These are phyloP conservation scores for Deilephila porcellus DNA, from an alignment of 2,888 invertebrate genomes.

Conservation along the genomic window DNA sequence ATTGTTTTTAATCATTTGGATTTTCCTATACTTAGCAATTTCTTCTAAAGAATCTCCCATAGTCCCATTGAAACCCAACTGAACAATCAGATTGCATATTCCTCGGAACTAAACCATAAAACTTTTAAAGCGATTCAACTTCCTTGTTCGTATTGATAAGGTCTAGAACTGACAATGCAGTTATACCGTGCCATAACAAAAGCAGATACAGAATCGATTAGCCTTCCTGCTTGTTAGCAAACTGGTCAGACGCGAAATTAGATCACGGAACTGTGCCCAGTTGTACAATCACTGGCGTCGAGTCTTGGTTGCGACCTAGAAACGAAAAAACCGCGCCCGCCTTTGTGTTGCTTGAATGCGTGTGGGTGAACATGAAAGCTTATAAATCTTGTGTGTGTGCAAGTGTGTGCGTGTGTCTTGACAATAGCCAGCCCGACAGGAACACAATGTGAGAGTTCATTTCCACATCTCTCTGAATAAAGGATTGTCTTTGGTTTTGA, in stretches of 20 bases:
- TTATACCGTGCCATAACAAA: constrained; percentile 6
- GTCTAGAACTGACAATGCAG: not conserved
- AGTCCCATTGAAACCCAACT: too few species aligned
- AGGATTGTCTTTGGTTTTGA: constrained; percentile 12
- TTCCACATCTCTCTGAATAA: constrained; percentile 54
- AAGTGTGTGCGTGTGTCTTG: constrained; percentile 61
- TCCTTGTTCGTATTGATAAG: constrained; percentile 6
- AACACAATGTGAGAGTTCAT: constrained; percentile 70
- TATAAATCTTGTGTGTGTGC: constrained; percentile 68
- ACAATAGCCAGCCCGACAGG: constrained; percentile 61
- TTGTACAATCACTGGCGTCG: constrained; percentile 50
- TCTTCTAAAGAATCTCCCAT: too few species aligned
- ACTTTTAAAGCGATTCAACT: not conserved
- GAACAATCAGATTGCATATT: not conserved
- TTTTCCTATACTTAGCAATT: too few species aligned
- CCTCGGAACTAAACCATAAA: not conserved
- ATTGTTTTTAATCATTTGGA: too few species aligned
- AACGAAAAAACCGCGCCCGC: constrained; percentile 63
- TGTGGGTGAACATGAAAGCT: constrained; percentile 73
- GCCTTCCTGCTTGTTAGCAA: constrained; percentile 26
- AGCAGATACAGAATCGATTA: constrained; percentile 33
- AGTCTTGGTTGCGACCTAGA: constrained; percentile 68
- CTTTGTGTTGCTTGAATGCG: constrained; percentile 54
- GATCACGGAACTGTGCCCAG: constrained; percentile 68
- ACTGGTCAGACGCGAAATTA: constrained; percentile 48